Base-by-base conservation (phyloP, 1,140 invertebrate species). In the Cydia splendana region DNA sequence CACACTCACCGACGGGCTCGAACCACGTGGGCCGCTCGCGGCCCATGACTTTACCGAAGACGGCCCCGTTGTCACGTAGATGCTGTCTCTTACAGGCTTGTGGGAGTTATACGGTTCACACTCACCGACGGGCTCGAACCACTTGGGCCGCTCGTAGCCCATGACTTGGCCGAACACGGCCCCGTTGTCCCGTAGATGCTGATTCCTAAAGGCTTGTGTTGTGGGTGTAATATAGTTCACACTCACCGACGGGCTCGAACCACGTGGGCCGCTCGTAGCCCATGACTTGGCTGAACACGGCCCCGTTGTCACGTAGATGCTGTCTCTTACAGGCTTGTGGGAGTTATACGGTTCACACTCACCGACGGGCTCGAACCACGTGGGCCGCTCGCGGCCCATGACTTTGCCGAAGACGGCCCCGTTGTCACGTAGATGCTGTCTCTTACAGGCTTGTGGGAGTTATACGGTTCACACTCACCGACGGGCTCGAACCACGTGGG, bases 201-300 rank as follows among this genome's bases (percentile, higher is more conserved):
- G 24, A 24, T 0, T 0, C 24, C 24, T 24, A 24, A 24, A 24
- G 24, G 24, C 24, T n/a, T n/a, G n/a, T n/a, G n/a, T 53, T n/a
- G 4, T 53, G 10, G 15, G 48, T 53, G 12, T 13, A 15, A 15
- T 13, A n/a, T 53, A 7, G 15, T 75, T 30, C 1, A 6, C 53
- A 80, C 87, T 88, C 87, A 96, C 95, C 95, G 65, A 94, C 91
- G 74, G 94, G 85, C 78, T 97, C 95, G 93, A 99, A 99, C 95
- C 97, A 99, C 51, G 97, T 96, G 0, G 99, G 98, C 81, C 99
- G 94, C 91, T 99, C 99, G 90, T 99, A 99, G 2, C 98, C 99
- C 98, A 99, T 99, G 34, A 98, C 98, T 92, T 99, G 98, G 9
- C 98, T 98, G 94, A 99, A 99, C 12, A 99, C 96, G n/a, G 98